These are phyloP conservation scores for Enoplosus armatus DNA, from an alignment of 2,797 vertebrate species.

Conservation along the genomic window DNA sequence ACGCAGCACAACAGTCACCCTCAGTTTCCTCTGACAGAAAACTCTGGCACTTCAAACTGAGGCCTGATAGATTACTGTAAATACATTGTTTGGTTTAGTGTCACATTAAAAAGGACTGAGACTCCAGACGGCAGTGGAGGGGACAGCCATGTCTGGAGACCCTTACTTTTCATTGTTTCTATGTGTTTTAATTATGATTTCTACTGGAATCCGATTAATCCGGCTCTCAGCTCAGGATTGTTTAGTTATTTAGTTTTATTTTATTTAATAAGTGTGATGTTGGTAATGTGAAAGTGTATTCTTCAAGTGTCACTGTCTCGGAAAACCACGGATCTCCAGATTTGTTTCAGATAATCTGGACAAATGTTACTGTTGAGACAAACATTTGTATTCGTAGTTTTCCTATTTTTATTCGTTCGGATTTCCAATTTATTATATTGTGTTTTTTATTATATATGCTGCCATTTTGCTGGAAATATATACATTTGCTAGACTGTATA, in stretches of 20 bases:
- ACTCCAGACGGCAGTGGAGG: neutral
- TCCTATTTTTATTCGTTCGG: no score
- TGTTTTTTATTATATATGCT: neutral
- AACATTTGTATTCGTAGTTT: no score
- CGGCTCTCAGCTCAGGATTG: no score
- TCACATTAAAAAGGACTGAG: neutral
- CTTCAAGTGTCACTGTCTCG: neutral
- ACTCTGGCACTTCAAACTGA: neutral
- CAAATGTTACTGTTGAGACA: no score
- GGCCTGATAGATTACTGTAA: constrained; percentile 4
- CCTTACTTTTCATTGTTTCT: neutral
- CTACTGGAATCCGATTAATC: no score
- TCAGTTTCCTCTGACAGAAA: constrained; percentile 27
- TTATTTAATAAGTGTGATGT: neutral
- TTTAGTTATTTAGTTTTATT: neutral
- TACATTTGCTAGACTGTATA: no score
- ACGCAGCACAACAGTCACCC: constrained; percentile 30
- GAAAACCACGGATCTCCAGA: neutral
- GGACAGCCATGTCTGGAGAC: neutral
- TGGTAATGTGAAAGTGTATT: neutral
- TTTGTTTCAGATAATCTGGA: neutral
- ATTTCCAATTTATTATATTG: no score
- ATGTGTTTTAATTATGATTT: neutral
- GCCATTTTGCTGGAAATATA: no score
- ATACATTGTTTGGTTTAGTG: neutral